Percentiles rank a stretch among this genome's conserved stretches.
Conservation (phyloP, 2,888 invertebrate species). For the Adelognathus sp. region DNA sequence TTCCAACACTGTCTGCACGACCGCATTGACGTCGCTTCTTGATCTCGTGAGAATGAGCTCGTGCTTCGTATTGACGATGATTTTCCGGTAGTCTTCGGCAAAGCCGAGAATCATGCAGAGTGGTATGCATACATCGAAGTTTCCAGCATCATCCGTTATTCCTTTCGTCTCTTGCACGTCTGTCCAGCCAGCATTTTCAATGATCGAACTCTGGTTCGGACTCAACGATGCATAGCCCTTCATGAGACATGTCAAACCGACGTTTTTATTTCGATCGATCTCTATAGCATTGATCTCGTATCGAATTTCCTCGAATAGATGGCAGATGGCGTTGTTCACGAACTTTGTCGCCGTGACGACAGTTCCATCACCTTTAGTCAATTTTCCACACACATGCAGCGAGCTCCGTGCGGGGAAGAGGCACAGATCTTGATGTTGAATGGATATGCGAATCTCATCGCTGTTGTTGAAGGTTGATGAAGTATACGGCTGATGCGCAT, state of each 20-base stretch:
- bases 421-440: slow-evolving; percentile 48
- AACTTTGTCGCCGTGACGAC: background rate
- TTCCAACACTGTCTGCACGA: slow-evolving; percentile 53
- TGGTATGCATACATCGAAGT: slow-evolving; percentile 38
- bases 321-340: slow-evolving; percentile 58
- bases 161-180: slow-evolving; percentile 7
- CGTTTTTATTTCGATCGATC: slow-evolving; percentile 71
- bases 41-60: slow-evolving; percentile 40
- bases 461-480: slow-evolving; percentile 39
- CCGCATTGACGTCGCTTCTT: slow-evolving; percentile 24
- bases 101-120: slow-evolving; percentile 34
- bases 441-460: slow-evolving; percentile 54
- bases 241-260: slow-evolving; percentile 72
- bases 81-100: slow-evolving; percentile 39
- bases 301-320: slow-evolving; percentile 73
- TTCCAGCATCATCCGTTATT: background rate
- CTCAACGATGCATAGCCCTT: slow-evolving; percentile 74
- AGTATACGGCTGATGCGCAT: slow-evolving; percentile 41
- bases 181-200: slow-evolving; percentile 55
- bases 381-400: slow-evolving; percentile 24
- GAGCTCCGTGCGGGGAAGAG: slow-evolving; percentile 44
- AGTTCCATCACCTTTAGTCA: slow-evolving; percentile 5
- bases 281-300: slow-evolving; percentile 75
- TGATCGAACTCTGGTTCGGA: background rate
- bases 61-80: slow-evolving; percentile 41